Evolutionary conservation across 2,888 invertebrate genomes (phyloP).

Genomic region (Eupeodes luniger): DNA sequence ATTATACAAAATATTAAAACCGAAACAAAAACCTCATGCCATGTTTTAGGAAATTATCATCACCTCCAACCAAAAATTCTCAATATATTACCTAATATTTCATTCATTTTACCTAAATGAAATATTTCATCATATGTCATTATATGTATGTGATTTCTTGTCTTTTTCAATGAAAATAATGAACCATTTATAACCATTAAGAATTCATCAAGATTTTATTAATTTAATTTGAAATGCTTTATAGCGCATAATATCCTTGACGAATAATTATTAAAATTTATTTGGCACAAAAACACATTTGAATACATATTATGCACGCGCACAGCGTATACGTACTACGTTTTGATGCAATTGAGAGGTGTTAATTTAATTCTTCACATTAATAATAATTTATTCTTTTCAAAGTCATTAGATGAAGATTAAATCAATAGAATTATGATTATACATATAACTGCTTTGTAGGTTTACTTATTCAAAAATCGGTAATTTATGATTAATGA

Average conservation of each 20-base stretch:
- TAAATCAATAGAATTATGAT: not conserved
- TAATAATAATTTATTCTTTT: not conserved
- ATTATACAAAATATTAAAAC: too few species aligned
- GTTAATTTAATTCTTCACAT: constrained; percentile 3
- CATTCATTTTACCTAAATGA: too few species aligned
- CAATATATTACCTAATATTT: too few species aligned
- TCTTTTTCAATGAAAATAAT: not conserved
- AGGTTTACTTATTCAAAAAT: too few species aligned
- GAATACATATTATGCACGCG: too few species aligned
- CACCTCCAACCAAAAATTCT: too few species aligned
- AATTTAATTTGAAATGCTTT: constrained; percentile 36
- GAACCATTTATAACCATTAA: constrained; percentile 15
- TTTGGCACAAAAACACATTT: constrained; percentile 15
- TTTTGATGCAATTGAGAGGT: constrained; percentile 9
- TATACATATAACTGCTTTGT: too few species aligned
- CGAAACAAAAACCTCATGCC: too few species aligned
- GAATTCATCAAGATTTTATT: constrained; percentile 25
- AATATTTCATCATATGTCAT: not conserved
- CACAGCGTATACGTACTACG: too few species aligned
- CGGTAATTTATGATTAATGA: not conserved
- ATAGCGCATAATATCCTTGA: constrained; percentile 28
- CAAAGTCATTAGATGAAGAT: not conserved
- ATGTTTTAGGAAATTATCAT: too few species aligned
- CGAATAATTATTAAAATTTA: constrained; percentile 25
- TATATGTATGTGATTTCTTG: not conserved